Percentiles rank a stretch among this genome's conserved stretches.
These are phyloP conservation scores for Stegophylla sp. DNA, from an alignment of 2,888 invertebrate species.

Conservation along the genomic window DNA sequence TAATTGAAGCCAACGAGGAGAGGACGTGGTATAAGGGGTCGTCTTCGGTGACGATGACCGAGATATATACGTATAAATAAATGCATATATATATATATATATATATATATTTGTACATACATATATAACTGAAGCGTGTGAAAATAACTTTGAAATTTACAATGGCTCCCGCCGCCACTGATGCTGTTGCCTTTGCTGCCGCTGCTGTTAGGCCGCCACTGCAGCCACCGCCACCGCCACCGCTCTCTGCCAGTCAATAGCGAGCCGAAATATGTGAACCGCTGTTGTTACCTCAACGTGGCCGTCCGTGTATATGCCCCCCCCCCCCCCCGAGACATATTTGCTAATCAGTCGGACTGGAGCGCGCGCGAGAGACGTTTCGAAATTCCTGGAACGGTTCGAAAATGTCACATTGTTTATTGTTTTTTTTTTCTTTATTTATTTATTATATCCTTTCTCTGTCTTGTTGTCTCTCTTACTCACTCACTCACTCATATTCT, in stretches of 20 bases:
- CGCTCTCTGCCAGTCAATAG: constrained; percentile 53
- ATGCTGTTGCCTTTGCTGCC: constrained; percentile 30
- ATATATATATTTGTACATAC: no score
- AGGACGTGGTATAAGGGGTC: neutral
- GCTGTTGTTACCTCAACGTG: constrained; percentile 22
- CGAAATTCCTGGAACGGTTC: constrained; percentile 55
- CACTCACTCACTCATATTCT: neutral
- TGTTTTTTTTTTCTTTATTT: constrained; percentile 40
- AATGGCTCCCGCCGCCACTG: constrained; percentile 50
- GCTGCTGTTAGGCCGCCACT: constrained; percentile 17
- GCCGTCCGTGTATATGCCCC: constrained; percentile 4
- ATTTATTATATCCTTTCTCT: neutral
- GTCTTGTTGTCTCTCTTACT: neutral
- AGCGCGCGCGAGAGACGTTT: constrained; percentile 45
- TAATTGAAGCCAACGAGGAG: neutral
- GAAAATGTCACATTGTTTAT: constrained; percentile 59
- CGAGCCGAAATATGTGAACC: constrained; percentile 56
- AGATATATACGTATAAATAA: neutral
- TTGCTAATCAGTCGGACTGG: constrained; percentile 57
- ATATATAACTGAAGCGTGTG: constrained; percentile 46
- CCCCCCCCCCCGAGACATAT: constrained; percentile 33
- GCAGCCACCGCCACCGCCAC: neutral
- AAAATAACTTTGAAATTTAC: constrained; percentile 58
- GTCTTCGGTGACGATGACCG: neutral
- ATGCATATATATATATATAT: no score